Conservation (phyloP, 2,888 invertebrate genomes). For the Sinodicranocentrus sp. region DNA sequence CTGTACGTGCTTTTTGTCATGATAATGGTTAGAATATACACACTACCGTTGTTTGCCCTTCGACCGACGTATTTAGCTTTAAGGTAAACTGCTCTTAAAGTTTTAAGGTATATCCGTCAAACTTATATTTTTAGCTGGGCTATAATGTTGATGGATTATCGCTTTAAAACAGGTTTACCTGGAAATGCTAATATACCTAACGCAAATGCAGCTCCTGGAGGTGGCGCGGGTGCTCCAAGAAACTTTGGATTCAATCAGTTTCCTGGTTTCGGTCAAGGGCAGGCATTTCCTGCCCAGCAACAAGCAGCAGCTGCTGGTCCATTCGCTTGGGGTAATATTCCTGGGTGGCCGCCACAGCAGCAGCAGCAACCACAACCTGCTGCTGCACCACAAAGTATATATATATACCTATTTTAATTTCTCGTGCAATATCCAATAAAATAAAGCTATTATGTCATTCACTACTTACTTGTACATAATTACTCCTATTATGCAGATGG, state of each 20-base stretch:
- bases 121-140: too few species aligned
- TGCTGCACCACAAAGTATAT: slow-evolving; percentile 17
- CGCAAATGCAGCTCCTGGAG: slow-evolving; percentile 53
- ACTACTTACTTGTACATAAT: too few species aligned
- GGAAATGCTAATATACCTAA: slow-evolving; percentile 78
- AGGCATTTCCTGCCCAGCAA: slow-evolving; percentile 51
- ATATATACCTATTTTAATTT: too few species aligned
- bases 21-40: slow-evolving; percentile 98
- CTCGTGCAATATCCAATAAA: too few species aligned
- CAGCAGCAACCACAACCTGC: slow-evolving; percentile 57
- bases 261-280: slow-evolving; percentile 69
- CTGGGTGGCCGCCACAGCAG: slow-evolving; percentile 49
- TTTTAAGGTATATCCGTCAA: too few species aligned
- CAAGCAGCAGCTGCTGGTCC: slow-evolving; percentile 11
- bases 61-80: slow-evolving; percentile 99
- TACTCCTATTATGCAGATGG: slow-evolving; percentile 17
- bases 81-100: too few species aligned
- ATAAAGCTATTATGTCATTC: background rate
- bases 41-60: slow-evolving; percentile 98
- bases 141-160: too few species aligned
- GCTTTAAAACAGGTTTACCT: too few species aligned
- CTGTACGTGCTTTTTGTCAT: slow-evolving; percentile 95
- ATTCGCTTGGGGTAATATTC: slow-evolving; percentile 57
- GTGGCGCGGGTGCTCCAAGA: slow-evolving; percentile 45
- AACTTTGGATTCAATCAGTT: slow-evolving; percentile 71